A percentile compares a stretch with the other conserved stretches of the same genome.
phyloP scores from a whole-genome alignment of 2,797 vertebrate species.

The Hippoglossus hippoglossus region DNA sequence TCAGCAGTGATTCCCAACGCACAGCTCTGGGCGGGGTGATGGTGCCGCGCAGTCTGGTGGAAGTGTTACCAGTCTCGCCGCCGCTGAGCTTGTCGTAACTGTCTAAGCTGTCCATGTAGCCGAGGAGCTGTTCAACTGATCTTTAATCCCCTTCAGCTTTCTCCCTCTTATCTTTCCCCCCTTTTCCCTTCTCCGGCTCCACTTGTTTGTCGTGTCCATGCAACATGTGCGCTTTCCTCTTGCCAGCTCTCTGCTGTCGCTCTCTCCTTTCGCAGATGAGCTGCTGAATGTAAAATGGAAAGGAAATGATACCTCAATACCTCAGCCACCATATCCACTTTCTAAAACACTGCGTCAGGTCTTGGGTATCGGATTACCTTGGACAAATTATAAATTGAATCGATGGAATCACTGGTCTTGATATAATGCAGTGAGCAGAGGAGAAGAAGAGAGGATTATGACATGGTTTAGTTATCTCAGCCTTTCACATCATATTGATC shows the following conservation, averaged over 20 bases:
- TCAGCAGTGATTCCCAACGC: conserved; percentile 1
- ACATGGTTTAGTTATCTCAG: conserved; percentile 17
- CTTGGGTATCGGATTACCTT: conserved; percentile 48
- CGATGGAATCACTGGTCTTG: conserved; percentile 30
- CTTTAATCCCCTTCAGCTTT: too few relatives aligned
- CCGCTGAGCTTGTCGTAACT: conserved; percentile 53
- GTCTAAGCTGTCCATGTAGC: conserved; percentile 17
- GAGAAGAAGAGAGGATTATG: conserved; percentile 4
- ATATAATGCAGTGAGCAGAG: conserved; percentile 12
- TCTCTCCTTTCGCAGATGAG: neutral
- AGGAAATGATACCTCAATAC: conserved; percentile 15
- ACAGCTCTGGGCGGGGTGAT: neutral
- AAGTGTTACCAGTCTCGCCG: conserved; percentile 8
- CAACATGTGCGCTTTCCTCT: conserved; percentile 3
- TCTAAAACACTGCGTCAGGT: conserved; percentile 29
- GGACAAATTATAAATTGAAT: conserved; percentile 36
- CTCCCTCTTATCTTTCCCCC: conserved; percentile 40
- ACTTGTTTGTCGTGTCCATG: conserved; percentile 24
- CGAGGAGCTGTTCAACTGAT: too few relatives aligned
- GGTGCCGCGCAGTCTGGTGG: neutral
- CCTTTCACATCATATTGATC: conserved; percentile 10
- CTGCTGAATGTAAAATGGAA: conserved; percentile 9
- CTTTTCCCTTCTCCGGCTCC: conserved; percentile 11
- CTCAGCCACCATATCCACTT: conserved; percentile 40
- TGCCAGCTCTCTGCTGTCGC: conserved; percentile 5